Base-by-base conservation (phyloP, 2,797 vertebrate species). In the Brachyalestes nurse region DNA sequence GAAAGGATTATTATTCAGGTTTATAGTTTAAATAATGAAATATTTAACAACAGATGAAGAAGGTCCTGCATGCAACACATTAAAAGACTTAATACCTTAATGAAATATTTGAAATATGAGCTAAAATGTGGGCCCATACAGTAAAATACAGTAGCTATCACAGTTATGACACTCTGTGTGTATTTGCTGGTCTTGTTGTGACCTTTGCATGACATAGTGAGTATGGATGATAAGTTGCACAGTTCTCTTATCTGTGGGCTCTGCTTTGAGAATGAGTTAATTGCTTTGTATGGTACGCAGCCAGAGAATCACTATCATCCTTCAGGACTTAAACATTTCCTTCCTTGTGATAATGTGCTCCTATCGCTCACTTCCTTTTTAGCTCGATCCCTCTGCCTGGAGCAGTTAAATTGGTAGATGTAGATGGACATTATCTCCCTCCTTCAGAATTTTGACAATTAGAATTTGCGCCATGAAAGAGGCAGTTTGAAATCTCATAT, bases 291-390 rank as follows among this genome's bases (percentile, higher is more conserved):
- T 88, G 80, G 64, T 86, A 83, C 85, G 77, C 82, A 88, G 84
- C 64, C 57, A 82, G 87, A 90, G 81, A 90, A 88, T 88, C 86
- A 89, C 85, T 90, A 89, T 91, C 90, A 89, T 90, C 88, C 88
- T 85, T 82, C 85, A 90, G 81, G 89, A 90, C 90, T 90, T 91
- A 93, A 95, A 94, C 89, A 91, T 93, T 94, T 95, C 93, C 93
- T 95, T 94, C 93, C 93, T 90, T 82, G 84, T 91, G 89, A 90
- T 92, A 92, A 92, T 93, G 91, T 91, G 85, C 90, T 91, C 87
- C 90, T 92, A 92, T 93, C 92, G 53, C 88, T 78, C 67, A 87
- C 88, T 94, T 94, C 93, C 92, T 93, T 89, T 89, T 83, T 40
- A n/a, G 86, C 84, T 62, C 87, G 70, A 75, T 69, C 71, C 65